phyloP scores from a whole-genome alignment of 2,888 invertebrate species.

The Epirrhoe alternata region DNA sequence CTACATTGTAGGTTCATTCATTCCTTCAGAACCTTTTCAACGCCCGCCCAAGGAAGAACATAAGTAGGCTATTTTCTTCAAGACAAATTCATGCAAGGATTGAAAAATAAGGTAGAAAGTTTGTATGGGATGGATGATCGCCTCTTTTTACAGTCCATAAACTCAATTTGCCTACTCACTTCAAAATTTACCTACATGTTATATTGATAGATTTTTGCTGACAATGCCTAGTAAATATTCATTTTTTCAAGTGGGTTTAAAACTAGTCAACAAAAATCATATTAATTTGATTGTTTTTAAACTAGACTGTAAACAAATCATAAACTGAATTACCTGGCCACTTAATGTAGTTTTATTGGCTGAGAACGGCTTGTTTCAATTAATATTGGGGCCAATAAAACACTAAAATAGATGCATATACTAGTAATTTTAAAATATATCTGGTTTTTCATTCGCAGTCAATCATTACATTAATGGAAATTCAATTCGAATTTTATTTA shows the following conservation, averaged over 20 bases:
- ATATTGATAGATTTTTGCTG: no score
- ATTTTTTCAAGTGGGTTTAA: not conserved
- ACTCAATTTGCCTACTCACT: no score
- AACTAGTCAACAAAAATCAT: not conserved
- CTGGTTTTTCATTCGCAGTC: not conserved
- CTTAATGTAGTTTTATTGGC: slow-evolving; percentile 14
- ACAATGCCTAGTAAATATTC: not conserved
- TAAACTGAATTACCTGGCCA: not conserved
- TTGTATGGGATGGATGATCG: no score
- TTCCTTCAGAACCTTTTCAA: no score
- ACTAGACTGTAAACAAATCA: not conserved
- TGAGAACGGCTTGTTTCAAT: slow-evolving; percentile 21
- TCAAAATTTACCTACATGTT: no score
- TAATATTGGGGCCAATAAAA: slow-evolving; percentile 21
- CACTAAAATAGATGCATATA: slow-evolving; percentile 6
- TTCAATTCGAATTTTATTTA: no score
- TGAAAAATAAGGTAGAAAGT: no score
- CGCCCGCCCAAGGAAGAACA: no score
- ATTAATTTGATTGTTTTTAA: not conserved
- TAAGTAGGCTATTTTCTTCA: no score
- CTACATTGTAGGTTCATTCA: no score
- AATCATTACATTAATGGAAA: not conserved
- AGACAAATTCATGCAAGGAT: no score
- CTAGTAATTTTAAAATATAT: slow-evolving; percentile 3
- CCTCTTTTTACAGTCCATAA: no score